These are phyloP conservation scores for Eilema sororculum DNA, from an alignment of 2,888 invertebrate genomes.

Conservation along the genomic window DNA sequence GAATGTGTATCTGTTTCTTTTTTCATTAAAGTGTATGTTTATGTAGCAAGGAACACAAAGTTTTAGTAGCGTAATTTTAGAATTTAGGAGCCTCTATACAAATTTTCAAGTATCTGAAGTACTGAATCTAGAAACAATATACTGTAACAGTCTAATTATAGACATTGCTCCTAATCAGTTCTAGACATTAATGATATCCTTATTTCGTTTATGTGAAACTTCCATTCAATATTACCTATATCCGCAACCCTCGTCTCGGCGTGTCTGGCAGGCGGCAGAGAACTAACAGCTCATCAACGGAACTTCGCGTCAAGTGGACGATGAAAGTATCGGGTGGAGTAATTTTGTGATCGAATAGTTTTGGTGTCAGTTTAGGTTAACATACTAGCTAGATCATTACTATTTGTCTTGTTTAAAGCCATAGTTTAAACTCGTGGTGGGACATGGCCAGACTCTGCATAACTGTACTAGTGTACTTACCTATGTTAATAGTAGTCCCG, in stretches of 20 bases:
- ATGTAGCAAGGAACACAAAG: no score
- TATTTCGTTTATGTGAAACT: neutral
- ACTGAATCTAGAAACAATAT: neutral
- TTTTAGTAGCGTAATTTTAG: neutral
- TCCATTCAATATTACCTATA: neutral
- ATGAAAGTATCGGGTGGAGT: conserved; percentile 14
- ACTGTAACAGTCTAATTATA: no score
- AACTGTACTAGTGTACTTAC: no score
- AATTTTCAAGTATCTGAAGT: neutral
- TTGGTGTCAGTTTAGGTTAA: neutral
- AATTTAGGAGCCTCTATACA: neutral
- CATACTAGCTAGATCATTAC: neutral
- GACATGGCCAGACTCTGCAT: no score
- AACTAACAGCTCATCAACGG: neutral
- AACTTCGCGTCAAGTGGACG: conserved; percentile 3
- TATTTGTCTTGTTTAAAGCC: no score
- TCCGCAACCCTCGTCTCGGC: neutral
- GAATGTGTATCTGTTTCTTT: no score
- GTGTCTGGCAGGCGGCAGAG: neutral
- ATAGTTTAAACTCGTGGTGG: no score
- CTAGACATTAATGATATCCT: neutral
- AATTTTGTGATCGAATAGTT: conserved; percentile 7
- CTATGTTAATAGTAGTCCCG: no score
- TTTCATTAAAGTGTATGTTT: no score
- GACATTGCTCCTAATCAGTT: neutral